Evolutionary conservation across 1,140 invertebrate genomes (phyloP).

Genomic region (Brachionus rubens): DNA sequence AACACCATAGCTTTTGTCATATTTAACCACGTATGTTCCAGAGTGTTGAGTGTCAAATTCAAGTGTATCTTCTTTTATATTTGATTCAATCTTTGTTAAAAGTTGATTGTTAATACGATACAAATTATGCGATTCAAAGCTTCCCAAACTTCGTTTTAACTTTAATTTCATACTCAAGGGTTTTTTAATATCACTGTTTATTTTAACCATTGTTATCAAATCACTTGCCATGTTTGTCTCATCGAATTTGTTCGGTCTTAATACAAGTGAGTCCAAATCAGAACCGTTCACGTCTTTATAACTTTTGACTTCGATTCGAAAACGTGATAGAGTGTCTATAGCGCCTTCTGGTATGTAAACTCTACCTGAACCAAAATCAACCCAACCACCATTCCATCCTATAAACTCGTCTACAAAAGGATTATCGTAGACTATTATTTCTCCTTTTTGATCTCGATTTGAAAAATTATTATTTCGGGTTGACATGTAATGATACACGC

Average conservation of each 20-base stretch:
- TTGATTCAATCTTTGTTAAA: conserved; percentile 8
- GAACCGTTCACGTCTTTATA: not conserved
- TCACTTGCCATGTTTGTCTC: conserved; percentile 13
- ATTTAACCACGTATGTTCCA: conserved; percentile 28
- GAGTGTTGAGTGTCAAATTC: not conserved
- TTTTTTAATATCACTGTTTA: not conserved
- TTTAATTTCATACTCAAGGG: not conserved
- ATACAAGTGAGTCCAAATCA: not conserved
- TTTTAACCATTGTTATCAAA: not conserved
- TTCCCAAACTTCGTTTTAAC: not conserved
- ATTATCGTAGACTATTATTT: not conserved
- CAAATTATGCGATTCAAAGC: not conserved
- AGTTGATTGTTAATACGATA: conserved; percentile 39
- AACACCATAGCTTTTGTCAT: conserved; percentile 18
- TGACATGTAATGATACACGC: conserved; percentile 57
- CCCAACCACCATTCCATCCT: conserved; percentile 5
- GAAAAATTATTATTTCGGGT: conserved; percentile 60
- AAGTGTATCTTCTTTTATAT: not conserved
- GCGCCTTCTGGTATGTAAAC: not conserved
- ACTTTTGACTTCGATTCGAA: conserved; percentile 9
- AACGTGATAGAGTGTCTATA: not conserved
- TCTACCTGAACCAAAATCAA: not conserved
- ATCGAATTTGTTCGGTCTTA: conserved; percentile 18
- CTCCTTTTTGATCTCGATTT: conserved; percentile 55
- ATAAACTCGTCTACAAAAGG: conserved; percentile 25